Evolutionary conservation across 2,797 vertebrate genomes (phyloP), one percentile per base, ranked within the genome.

Genomic region (Halcyon smyrnensis): DNA sequence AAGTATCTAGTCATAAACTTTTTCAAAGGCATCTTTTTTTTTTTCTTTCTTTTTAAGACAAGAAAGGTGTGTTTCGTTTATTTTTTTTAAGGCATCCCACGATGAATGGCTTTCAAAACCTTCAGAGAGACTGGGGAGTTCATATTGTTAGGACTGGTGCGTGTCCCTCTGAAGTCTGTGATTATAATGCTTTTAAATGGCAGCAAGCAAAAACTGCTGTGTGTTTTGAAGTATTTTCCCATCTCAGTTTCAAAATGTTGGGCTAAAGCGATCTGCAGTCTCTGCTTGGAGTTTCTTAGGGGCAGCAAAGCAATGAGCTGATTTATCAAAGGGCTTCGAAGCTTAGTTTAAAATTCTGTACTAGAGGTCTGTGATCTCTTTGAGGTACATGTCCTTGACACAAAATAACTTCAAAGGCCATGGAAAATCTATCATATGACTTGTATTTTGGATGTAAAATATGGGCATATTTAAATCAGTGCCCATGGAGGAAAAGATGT

Each of bases 61-160:
- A 65, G 20, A 75, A 84, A 63, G 76, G 25, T 53, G 64, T 86
- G 53, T 59, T 80, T 83, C 64, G 85, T 74, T 87, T 41, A 24
- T 46, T 77, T 93, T 95, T 94, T 95, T 94, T 87, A 62, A 92
- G 93, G 80, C 69, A 91, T 43, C 36, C 28, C 36, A 12, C 1
- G 18, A 87, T 76, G 50, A 89, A 89, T 73, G 60, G 36, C 50
- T 88, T 90, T 91, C 43, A 87, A 74, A 96, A 73, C 34, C 46
- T 80, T 80, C 83, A 90, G 88, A 87, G 59, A 84, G 45, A 60
- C 57, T 27, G 37, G 46, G 73, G n/a, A 84, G 84, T 54, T 93
- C 67, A 71, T 76, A 90, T 11, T 3, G 6, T 81, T 17, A 60
- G 64, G 46, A 67, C n/a, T 70, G 54, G 15, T 89, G 46, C 4